Percentiles rank a stretch among this genome's conserved stretches.
phyloP scores from a whole-genome alignment of 1,140 invertebrate genomes.

The Andricus grossulariae region DNA sequence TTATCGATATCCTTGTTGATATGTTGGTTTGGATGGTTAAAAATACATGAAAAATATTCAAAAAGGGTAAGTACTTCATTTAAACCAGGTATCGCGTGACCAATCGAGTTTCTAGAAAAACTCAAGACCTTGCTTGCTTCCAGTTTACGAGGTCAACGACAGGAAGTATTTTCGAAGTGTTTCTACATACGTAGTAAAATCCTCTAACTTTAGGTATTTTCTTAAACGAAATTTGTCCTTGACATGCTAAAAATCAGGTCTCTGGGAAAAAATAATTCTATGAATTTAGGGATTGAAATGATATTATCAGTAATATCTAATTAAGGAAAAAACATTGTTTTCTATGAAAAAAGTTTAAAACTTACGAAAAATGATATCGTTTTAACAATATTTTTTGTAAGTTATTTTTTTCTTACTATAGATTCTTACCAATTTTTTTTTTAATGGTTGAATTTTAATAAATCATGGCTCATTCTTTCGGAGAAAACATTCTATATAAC shows the following conservation, averaged over 20 bases:
- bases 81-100: not conserved
- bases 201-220: not conserved
- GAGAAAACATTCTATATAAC: too few relatives aligned
- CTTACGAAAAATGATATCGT: not conserved
- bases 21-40: not conserved
- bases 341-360: not conserved
- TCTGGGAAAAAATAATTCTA: too few relatives aligned
- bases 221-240: not conserved
- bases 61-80: not conserved
- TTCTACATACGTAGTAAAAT: not conserved
- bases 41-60: not conserved
- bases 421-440: too few relatives aligned
- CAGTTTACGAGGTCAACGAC: constrained; percentile 25
- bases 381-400: not conserved
- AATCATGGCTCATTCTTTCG: too few relatives aligned
- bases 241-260: too few relatives aligned
- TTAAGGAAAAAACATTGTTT: too few relatives aligned
- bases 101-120: not conserved
- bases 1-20: too few relatives aligned
- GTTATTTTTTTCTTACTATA: too few relatives aligned
- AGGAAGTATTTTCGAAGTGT: not conserved
- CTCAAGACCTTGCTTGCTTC: constrained; percentile 9
- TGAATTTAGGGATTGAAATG: too few relatives aligned
- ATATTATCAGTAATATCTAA: too few relatives aligned
- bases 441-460: too few relatives aligned